Evolutionary conservation across 2,888 invertebrate genomes (phyloP).

Genomic region (Smittia sp.): DNA sequence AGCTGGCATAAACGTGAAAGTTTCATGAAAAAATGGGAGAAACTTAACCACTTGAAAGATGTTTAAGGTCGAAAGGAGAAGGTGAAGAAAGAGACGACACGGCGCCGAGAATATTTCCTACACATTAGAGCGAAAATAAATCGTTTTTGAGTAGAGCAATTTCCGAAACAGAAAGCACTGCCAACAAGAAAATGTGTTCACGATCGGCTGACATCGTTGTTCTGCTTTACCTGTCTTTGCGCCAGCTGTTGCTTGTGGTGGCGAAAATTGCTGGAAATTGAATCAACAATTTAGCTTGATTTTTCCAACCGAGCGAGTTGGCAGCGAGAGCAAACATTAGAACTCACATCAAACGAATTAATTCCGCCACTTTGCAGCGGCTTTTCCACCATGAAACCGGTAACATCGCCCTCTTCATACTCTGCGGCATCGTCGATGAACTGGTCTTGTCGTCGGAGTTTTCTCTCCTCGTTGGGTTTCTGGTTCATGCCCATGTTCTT

Average conservation of each 20-base stretch:
- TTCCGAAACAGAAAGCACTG: not conserved
- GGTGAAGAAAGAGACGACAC: not conserved
- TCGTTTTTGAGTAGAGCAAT: not conserved
- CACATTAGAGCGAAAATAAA: not conserved
- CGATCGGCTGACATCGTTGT: too few relatives aligned
- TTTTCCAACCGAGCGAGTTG: not conserved
- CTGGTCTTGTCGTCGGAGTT: constrained; percentile 44
- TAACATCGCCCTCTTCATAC: constrained; percentile 58
- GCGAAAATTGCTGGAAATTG: not conserved
- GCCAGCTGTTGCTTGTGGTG: not conserved
- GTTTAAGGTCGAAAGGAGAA: not conserved
- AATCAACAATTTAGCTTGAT: not conserved
- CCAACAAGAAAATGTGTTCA: not conserved
- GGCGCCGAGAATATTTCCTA: too few relatives aligned
- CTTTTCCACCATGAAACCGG: constrained; percentile 53
- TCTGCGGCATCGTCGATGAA: constrained; percentile 44
- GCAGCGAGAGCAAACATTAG: not conserved
- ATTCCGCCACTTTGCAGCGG: not conserved
- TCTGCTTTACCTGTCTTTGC: not conserved
- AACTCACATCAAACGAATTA: constrained; percentile 34
- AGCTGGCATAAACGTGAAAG: not conserved
- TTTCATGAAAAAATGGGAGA: not conserved
- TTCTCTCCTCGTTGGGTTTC: constrained; percentile 48
- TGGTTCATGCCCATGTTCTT: constrained; percentile 58
- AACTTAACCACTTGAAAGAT: constrained; percentile 1